Conservation (phyloP, 2,888 invertebrate species). For the Lottia scabra region DNA sequence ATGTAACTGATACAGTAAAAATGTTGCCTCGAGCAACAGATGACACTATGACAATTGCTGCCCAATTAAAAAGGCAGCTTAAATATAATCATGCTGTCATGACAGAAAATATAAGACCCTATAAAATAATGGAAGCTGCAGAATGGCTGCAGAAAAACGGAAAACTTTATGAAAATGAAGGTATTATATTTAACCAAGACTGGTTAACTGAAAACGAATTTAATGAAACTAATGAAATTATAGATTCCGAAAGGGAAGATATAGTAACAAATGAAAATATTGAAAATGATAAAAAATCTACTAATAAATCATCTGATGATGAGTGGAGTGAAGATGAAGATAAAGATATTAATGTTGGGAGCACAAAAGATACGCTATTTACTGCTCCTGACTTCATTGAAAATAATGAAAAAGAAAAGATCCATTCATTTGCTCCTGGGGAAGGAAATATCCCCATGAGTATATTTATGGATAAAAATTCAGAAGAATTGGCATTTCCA, state of each 20-base stretch:
- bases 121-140: slow-evolving; percentile 12
- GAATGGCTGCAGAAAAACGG: too few species aligned
- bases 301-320: background rate
- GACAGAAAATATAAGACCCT: slow-evolving; percentile 9
- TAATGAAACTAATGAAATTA: background rate
- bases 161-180: background rate
- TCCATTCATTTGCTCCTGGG: too few species aligned
- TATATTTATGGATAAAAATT: background rate
- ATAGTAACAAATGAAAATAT: slow-evolving; percentile 13
- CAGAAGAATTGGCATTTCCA: background rate
- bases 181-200: background rate
- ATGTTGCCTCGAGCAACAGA: background rate
- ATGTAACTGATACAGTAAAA: background rate
- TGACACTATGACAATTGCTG: slow-evolving; percentile 11
- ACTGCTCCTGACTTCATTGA: background rate
- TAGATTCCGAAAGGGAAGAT: slow-evolving; percentile 13
- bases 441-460: background rate
- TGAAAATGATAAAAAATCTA: too few species aligned
- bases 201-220: background rate
- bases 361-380: background rate
- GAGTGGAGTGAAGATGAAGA: background rate
- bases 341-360: background rate
- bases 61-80: slow-evolving; percentile 8
- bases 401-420: too few species aligned
- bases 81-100: background rate